Evolutionary conservation across 2,888 invertebrate genomes (phyloP).

Genomic region (Eutolmus rufibarbis): DNA sequence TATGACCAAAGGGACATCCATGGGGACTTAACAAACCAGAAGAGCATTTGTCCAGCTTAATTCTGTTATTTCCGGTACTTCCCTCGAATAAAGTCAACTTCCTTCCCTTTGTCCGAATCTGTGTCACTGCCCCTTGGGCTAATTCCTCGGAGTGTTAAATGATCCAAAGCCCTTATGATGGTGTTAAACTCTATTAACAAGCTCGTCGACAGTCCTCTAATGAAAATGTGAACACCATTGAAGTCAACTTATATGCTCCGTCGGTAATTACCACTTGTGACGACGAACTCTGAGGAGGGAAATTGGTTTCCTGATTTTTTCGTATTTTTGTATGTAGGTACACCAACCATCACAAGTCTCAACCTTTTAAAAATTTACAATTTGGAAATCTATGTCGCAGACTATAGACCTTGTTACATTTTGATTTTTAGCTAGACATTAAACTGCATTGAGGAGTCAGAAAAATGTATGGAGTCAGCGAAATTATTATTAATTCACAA

Average conservation of each 20-base stretch:
- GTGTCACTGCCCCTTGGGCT: background rate
- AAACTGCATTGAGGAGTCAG: too few species aligned
- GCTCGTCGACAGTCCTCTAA: background rate
- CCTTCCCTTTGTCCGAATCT: background rate
- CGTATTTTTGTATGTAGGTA: too few species aligned
- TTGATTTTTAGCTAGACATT: too few species aligned
- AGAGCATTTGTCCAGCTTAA: background rate
- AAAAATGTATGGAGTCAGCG: too few species aligned
- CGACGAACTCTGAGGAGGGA: background rate
- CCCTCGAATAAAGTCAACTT: background rate
- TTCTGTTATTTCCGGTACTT: background rate
- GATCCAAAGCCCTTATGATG: conserved; percentile 23
- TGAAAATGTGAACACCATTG: background rate
- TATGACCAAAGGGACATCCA: background rate
- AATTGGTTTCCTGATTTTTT: background rate
- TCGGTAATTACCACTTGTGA: background rate
- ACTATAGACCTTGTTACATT: too few species aligned
- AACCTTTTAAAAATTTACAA: background rate
- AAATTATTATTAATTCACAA: too few species aligned
- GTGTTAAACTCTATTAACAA: conserved; percentile 4
- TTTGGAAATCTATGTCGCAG: too few species aligned
- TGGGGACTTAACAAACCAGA: background rate
- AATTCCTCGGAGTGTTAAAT: conserved; percentile 11
- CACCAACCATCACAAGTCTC: background rate
- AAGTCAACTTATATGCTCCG: background rate